Base-by-base conservation (phyloP, 2,888 invertebrate genomes). In the Meta bourneti region DNA sequence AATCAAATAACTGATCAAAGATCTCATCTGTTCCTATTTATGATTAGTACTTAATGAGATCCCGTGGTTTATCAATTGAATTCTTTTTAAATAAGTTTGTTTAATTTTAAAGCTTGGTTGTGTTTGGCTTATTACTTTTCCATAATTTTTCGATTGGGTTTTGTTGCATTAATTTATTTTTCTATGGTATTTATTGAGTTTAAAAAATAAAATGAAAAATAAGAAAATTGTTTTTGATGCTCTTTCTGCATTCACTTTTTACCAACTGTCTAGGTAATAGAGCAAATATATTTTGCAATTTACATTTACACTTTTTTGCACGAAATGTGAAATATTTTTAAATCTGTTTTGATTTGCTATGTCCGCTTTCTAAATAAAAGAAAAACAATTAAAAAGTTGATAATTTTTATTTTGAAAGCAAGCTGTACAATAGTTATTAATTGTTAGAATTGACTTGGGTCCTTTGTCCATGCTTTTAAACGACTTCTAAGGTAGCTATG, bases 1-100 rank as follows among this genome's bases (percentile, higher is more conserved):
- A 77, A n/a, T 51, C 49, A 51, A 52, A 77, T 52, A 7, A 51
- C n/a, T 61, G 51, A 77, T 77, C 51, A 72, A 72, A 20, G 79
- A 69, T 79, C 79, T 79, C 79, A 79, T 61, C 54, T 61, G 7
- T 34, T 34, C 54, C 16, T 48, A 61, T 61, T 8, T 61, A 61
- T 8, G 11, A 16, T 61, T 61, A 61, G 61, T 61, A 61, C 61
- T 61, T 61, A 61, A 11, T 8, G 61, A 61, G 61, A 61, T 61
- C 61, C 61, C 7, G 16, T 61, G 16, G 13, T 61, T 61, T 61
- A 61, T 9, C 11, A 11, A 61, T 16, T 7, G 61, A 16, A 16
- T 61, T 34, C 34, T 34, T 34, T 34, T 34, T 2, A 16, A 61
- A 61, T 61, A 61, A 16, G 11, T 61, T 61, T 34, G 34, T 34